Base-by-base conservation (phyloP, 2,797 vertebrate species). In the Distichodus sexfasciatus region DNA sequence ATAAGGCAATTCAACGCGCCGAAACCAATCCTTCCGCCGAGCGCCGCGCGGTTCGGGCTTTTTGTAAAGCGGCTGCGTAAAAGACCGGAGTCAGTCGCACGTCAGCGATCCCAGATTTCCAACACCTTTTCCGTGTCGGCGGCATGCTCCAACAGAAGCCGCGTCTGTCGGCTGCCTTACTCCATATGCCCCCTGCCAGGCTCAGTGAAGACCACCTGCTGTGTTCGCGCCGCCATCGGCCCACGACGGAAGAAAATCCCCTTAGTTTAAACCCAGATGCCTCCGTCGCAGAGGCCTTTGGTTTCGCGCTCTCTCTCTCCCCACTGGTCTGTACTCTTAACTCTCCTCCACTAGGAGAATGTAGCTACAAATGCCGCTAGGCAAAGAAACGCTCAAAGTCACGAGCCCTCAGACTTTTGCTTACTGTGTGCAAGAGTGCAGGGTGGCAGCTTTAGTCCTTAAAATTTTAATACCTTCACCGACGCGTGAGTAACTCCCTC, bases 161-260 rank as follows among this genome's bases (percentile, higher is more conserved):
- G 23, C 26, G 44, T 15, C 28, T 64, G 51, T 46, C 51, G 57
- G 35, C 28, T 48, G 10, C 23, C 35, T 44, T 43, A 23, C 29
- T 12, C 40, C 68, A 54, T 54, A 46, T 62, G 48, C 62, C 19
- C 48, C 50, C 44, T 58, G 53, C 26, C 53, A 43, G 53, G 35
- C 15, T 58, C 51, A 12, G 0, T 3, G 4, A 24, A 36, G 51
- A 66, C 48, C 57, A 51, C 57, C 50, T 67, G 58, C 57, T 55
- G 44, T 35, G 15, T 24, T 19, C 44, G 24, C 10, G 24, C 61
- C 33, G 33, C 35, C 59, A n/a, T 10, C 11, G 48, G 17, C 24
- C 58, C 4, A 23, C 5, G 8, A 31, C 10, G 46, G 23, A 54
- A 72, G 46, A 38, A 11, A 12, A 17, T 31, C 41, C 21, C 28